phyloP scores from a whole-genome alignment of 2,113 vertebrate species.

The Chaetops frenatus region DNA sequence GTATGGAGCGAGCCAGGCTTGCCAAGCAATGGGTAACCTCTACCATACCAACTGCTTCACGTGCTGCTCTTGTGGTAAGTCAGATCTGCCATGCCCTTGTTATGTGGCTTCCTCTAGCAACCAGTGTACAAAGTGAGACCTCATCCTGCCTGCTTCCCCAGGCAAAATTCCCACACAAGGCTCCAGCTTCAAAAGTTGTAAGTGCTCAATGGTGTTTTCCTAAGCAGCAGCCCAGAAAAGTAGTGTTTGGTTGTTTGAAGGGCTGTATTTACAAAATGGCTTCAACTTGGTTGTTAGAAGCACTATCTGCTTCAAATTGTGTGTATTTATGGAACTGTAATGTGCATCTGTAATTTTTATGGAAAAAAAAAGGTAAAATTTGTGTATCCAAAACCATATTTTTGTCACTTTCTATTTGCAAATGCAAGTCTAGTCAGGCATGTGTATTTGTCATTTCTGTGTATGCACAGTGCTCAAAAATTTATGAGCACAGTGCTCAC shows the following conservation, averaged over 20 bases:
- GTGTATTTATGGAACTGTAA: not conserved
- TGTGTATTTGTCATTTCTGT: not conserved
- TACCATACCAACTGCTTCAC: slow-evolving; percentile 98
- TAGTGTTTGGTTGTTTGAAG: not conserved
- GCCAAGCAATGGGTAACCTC: slow-evolving; percentile 97
- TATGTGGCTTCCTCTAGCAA: not conserved
- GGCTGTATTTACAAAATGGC: not conserved
- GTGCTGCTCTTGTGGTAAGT: slow-evolving; percentile 97
- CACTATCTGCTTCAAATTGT: not conserved
- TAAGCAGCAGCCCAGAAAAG: slow-evolving; percentile 15
- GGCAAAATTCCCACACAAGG: not conserved
- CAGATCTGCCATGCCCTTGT: not conserved
- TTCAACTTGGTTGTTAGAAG: not conserved
- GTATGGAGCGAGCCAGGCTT: slow-evolving; percentile 95
- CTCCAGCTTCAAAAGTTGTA: not conserved
- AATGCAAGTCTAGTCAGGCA: not conserved
- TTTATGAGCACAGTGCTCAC: too few species aligned
- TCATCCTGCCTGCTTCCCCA: not conserved
- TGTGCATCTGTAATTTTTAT: not conserved
- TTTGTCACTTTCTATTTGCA: not conserved
- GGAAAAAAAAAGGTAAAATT: not conserved
- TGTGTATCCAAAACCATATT: not conserved
- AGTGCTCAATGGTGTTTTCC: not conserved
- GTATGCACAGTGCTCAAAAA: not conserved
- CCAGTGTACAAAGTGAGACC: not conserved